Conservation (phyloP, 2,888 invertebrate genomes). For the Phyllotreta striolata region DNA sequence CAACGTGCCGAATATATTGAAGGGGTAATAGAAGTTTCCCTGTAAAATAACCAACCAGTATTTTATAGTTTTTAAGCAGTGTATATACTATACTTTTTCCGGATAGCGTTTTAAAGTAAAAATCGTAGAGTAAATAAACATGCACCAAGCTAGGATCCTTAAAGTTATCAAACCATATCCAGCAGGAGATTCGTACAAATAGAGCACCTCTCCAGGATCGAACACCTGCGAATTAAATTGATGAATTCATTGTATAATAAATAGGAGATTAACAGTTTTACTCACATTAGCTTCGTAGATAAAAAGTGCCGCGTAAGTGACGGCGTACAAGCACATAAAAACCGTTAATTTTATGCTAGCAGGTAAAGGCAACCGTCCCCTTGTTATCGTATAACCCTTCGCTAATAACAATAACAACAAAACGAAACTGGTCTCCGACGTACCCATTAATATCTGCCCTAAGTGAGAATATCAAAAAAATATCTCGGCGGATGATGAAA, state of each 20-base stretch:
- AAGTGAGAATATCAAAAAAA: conserved; percentile 50
- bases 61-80: not conserved
- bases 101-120: conserved; percentile 86
- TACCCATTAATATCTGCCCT: conserved; percentile 77
- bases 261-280: conserved; percentile 7
- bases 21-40: conserved; percentile 82
- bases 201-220: conserved; percentile 90
- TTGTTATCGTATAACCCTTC: conserved; percentile 90
- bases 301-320: conserved; percentile 79
- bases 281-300: conserved; percentile 80
- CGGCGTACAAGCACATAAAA: conserved; percentile 79
- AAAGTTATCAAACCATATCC: conserved; percentile 83
- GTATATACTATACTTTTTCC: conserved; percentile 73
- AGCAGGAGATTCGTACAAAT: conserved; percentile 89
- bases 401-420: conserved; percentile 82
- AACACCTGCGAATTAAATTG: conserved; percentile 72
- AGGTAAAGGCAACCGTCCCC: conserved; percentile 77
- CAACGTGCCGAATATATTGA: conserved; percentile 81
- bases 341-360: conserved; percentile 80
- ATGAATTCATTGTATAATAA: conserved; percentile 2
- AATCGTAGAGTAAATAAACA: conserved; percentile 73
- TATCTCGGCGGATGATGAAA: too few relatives aligned
- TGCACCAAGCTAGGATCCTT: conserved; percentile 81
- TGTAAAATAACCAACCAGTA: conserved; percentile 53
- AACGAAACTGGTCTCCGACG: conserved; percentile 79